A percentile compares a stretch with the other conserved stretches of the same genome.
Evolutionary conservation across 2,113 vertebrate genomes (phyloP).

Genomic region (Megaceryle maxima): DNA sequence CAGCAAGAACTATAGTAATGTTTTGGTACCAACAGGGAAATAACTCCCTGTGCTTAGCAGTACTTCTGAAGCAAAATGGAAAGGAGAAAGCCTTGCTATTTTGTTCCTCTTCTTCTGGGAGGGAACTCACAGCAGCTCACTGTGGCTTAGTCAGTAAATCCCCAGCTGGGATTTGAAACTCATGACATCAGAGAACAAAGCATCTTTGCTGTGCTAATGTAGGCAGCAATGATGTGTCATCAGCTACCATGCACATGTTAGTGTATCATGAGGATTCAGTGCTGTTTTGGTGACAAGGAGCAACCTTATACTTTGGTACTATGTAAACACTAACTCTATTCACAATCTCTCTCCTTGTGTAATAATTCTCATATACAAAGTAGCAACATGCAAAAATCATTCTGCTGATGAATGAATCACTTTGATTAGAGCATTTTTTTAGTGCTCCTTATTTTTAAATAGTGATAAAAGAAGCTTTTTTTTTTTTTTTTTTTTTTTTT

Average conservation of each 20-base stretch:
- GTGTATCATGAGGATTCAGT: slow-evolving; percentile 47
- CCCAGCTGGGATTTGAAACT: slow-evolving; percentile 67
- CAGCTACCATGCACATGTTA: slow-evolving; percentile 2
- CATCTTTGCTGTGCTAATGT: slow-evolving; percentile 54
- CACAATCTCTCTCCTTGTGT: slow-evolving; percentile 47
- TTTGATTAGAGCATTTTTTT: slow-evolving; percentile 39
- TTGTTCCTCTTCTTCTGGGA: slow-evolving; percentile 54
- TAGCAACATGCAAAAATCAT: slow-evolving; percentile 64
- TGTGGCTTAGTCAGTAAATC: slow-evolving; percentile 68
- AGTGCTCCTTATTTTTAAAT: slow-evolving; percentile 44
- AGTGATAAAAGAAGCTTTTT: not conserved
- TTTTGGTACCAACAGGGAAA: slow-evolving; percentile 12
- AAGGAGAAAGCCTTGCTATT: slow-evolving; percentile 43
- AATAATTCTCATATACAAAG: slow-evolving; percentile 67
- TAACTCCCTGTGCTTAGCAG: not conserved
- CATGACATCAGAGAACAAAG: slow-evolving; percentile 73
- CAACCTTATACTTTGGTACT: slow-evolving; percentile 75
- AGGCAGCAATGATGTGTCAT: slow-evolving; percentile 60
- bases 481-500: not conserved
- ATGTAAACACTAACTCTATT: slow-evolving; percentile 74
- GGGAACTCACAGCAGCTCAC: slow-evolving; percentile 19
- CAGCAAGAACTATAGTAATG: not conserved
- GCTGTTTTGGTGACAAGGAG: slow-evolving; percentile 70
- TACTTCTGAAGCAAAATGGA: slow-evolving; percentile 1
- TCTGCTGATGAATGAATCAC: slow-evolving; percentile 52